These are phyloP conservation scores for Thaumetopoea pityocampa DNA, from an alignment of 1,140 invertebrate species.

Conservation along the genomic window DNA sequence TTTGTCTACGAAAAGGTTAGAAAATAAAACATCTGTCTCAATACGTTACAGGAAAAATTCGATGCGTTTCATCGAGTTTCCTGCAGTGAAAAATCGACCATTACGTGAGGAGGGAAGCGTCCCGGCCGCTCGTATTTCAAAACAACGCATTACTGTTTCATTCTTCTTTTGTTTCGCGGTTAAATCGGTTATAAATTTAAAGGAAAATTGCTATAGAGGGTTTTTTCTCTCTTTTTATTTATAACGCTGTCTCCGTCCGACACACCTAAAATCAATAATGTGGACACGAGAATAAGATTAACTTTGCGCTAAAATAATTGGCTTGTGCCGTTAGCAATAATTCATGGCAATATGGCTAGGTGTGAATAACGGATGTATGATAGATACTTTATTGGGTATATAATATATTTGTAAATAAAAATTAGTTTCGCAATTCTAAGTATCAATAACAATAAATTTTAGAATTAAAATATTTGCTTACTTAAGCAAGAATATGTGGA, in stretches of 20 bases:
- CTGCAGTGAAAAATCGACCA: conserved; percentile 65
- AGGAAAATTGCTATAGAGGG: conserved; percentile 32
- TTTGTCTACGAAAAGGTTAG: no score
- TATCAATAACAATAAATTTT: no score
- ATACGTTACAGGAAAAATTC: conserved; percentile 55
- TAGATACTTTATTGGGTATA: conserved; percentile 1
- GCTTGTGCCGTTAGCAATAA: conserved; percentile 2
- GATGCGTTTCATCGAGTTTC: conserved; percentile 43
- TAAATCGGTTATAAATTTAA: conserved; percentile 56
- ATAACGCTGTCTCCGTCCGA: conserved; percentile 3
- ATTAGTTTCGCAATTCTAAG: no score
- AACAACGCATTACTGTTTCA: conserved; percentile 71
- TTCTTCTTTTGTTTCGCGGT: conserved; percentile 52
- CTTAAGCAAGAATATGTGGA: no score
- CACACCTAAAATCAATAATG: conserved; percentile 18
- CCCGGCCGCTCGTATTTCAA: conserved; percentile 57
- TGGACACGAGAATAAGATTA: conserved; percentile 12
- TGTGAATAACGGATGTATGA: background rate
- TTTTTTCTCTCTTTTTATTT: conserved; percentile 17
- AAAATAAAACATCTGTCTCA: conserved; percentile 23
- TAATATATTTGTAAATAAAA: conserved; percentile 1
- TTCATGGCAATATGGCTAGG: background rate
- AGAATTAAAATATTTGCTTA: no score
- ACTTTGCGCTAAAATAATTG: conserved; percentile 15
- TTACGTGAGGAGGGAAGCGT: conserved; percentile 45